These are phyloP conservation scores for Drosophila trapezifrons DNA, from an alignment of 1,140 invertebrate genomes.

Conservation along the genomic window DNA sequence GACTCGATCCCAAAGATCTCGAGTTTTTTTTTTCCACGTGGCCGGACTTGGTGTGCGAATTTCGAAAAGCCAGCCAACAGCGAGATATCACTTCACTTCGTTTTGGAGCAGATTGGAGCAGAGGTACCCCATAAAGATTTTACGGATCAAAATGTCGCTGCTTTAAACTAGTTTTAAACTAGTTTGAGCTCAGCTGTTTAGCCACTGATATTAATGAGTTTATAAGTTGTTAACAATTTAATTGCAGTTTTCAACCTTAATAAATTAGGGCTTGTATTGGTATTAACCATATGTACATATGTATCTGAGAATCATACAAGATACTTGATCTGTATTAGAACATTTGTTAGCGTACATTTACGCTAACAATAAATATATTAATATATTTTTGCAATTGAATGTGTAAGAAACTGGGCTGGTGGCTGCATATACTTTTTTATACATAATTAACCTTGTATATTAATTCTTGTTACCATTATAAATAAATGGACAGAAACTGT, in stretches of 20 bases:
- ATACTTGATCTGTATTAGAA: neutral
- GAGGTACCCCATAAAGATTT: constrained; percentile 33
- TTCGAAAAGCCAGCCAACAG: constrained; percentile 7
- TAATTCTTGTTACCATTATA: neutral
- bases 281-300: no score
- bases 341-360: no score
- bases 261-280: neutral
- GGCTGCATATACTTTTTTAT: no score
- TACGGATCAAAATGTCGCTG: constrained; percentile 48
- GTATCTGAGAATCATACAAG: no score
- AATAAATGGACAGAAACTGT: neutral
- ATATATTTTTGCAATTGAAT: no score
- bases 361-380: no score
- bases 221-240: constrained; percentile 9
- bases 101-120: constrained; percentile 4
- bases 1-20: constrained; percentile 4
- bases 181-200: constrained; percentile 53
- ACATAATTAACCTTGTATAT: no score
- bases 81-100: constrained; percentile 12
- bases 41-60: constrained; percentile 31
- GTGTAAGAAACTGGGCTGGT: no score
- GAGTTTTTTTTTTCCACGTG: constrained; percentile 22
- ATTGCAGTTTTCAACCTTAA: neutral
- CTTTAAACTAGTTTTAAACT: constrained; percentile 64
- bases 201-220: constrained; percentile 31